phyloP scores from a whole-genome alignment of 2,113 vertebrate species.

The Physeter macrocephalus region DNA sequence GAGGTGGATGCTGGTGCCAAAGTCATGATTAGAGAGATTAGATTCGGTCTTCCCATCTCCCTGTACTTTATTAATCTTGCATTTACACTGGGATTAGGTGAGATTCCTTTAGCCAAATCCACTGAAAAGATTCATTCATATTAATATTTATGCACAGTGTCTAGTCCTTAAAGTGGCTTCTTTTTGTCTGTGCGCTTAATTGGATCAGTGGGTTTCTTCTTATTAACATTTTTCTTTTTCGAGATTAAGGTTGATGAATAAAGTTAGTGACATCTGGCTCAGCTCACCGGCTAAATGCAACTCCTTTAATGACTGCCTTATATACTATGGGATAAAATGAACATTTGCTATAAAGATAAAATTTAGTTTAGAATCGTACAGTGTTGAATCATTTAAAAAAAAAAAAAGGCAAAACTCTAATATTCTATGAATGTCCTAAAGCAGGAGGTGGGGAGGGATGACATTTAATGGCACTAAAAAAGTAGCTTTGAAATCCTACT shows the following conservation, averaged over 20 bases:
- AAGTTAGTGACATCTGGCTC: constrained; percentile 44
- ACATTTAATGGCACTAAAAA: background rate
- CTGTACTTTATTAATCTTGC: constrained; percentile 75
- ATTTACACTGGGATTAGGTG: constrained; percentile 73
- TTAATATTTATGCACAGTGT: constrained; percentile 70
- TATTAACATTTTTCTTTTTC: constrained; percentile 63
- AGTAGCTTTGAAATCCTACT: background rate
- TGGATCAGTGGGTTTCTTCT: constrained; percentile 58
- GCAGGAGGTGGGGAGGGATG: background rate
- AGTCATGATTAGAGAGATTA: constrained; percentile 73
- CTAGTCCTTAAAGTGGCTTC: constrained; percentile 46
- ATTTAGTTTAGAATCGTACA: background rate
- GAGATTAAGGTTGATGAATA: constrained; percentile 46
- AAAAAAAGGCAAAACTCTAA: background rate
- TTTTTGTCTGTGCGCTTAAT: constrained; percentile 57
- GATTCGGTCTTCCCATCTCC: constrained; percentile 57
- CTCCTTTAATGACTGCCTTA: constrained; percentile 21
- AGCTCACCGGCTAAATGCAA: background rate
- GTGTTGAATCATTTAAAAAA: background rate
- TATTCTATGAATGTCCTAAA: background rate
- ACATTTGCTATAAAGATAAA: background rate
- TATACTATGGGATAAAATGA: background rate
- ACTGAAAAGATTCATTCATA: constrained; percentile 54
- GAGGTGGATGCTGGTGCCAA: constrained; percentile 45
- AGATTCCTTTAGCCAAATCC: constrained; percentile 71